Evolutionary conservation across 1,140 invertebrate genomes (phyloP), one percentile per base, ranked within the genome.

Genomic region (Archivesica marissinica): DNA sequence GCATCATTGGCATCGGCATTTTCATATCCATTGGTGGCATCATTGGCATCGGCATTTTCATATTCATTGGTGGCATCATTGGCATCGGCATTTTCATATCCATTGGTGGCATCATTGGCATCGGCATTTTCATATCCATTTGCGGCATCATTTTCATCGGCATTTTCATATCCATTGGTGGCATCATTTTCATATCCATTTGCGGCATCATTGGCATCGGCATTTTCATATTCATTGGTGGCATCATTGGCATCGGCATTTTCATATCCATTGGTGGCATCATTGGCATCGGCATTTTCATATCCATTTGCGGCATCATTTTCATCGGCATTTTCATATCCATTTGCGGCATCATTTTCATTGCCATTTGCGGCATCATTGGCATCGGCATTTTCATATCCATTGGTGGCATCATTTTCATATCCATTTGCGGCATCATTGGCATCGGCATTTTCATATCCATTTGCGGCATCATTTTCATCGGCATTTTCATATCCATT

Each of bases 381-480:
- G 54, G 54, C 54, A 59, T 59, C 54, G n/a, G n/a, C n/a, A 59
- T 59, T 52, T 52, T 52, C 2, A 6, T 59, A 59, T 59, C 54
- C 54, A 64, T 64, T 64, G 59, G n/a, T n/a, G n/a, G 59, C 59
- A 64, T 64, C 59, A 64, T 64, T 64, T 64, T 64, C 59, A 64
- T 64, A 20, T 64, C 59, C 59, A 64, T 64, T n/a, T n/a, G n/a
- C n/a, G n/a, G n/a, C n/a, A n/a, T n/a, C n/a, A n/a, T n/a, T n/a
- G n/a, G n/a, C n/a, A n/a, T n/a, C 2, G 59, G 59, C 59, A 64
- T 64, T 11, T 64, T 64, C 0, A 17, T 64, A 35, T 64, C 59
- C 59, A 64, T 64, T 35, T n/a, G n/a, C n/a, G 59, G 59, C 59
- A 64, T 64, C 59, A 64, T 64, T 64, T 64, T 64, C 30, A 35